Conservation (phyloP, 2,797 vertebrate genomes). For the Eidolon dupreanum region DNA sequence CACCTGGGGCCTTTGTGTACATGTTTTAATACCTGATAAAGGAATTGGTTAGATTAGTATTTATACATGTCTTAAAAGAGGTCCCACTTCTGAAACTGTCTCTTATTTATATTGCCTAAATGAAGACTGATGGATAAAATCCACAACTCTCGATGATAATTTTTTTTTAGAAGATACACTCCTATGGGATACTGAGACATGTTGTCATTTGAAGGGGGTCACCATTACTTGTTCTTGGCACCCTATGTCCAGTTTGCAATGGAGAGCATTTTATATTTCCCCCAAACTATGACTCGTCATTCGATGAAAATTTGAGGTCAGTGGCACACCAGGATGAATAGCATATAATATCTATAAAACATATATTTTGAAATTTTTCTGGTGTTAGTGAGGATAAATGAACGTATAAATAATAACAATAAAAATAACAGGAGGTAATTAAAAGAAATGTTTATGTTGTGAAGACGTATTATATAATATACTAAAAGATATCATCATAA, state of each 20-base stretch:
- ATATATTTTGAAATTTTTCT: not conserved
- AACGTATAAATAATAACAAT: not conserved
- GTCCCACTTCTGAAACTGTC: not conserved
- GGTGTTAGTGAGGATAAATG: not conserved
- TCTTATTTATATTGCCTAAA: not conserved
- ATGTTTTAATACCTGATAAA: not conserved
- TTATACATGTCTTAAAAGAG: not conserved
- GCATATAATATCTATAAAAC: not conserved
- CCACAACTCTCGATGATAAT: not conserved
- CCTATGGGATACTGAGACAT: not conserved
- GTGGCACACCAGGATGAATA: not conserved
- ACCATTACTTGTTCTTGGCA: not conserved
- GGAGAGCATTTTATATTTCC: too few relatives aligned
- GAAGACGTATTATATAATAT: not conserved
- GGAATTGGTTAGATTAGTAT: not conserved
- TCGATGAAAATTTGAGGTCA: not conserved
- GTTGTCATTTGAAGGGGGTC: not conserved
- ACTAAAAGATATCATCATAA: not conserved
- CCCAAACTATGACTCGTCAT: not conserved
- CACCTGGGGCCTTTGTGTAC: not conserved
- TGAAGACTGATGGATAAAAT: not conserved
- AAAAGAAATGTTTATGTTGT: not conserved
- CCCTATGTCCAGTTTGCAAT: rapidly evolving
- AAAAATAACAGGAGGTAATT: not conserved
- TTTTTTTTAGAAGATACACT: not conserved